Conservation (phyloP, 2,888 invertebrate genomes). For the Mermis nigrescens region DNA sequence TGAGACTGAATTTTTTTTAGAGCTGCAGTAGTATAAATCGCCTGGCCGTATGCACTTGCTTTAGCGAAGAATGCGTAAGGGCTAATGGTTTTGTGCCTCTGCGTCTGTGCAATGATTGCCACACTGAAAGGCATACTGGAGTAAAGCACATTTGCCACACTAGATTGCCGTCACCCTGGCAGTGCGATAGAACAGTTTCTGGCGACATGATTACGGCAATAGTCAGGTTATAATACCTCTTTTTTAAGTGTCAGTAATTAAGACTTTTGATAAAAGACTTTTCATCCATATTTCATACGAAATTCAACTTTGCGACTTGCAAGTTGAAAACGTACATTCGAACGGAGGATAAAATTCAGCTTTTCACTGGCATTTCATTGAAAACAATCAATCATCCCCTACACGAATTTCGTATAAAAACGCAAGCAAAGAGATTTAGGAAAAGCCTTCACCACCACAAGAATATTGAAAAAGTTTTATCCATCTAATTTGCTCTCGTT, state of each 20-base stretch:
- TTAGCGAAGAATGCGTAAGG: conserved; percentile 84
- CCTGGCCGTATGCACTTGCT: conserved; percentile 80
- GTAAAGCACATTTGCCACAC: conserved; percentile 60
- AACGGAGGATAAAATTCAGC: too few species aligned
- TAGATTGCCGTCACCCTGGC: conserved; percentile 64
- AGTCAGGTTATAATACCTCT: conserved; percentile 46
- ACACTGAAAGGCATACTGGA: not conserved
- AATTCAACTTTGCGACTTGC: too few species aligned
- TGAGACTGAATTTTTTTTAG: conserved; percentile 44
- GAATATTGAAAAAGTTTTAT: too few species aligned
- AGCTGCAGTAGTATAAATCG: conserved; percentile 79
- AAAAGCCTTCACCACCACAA: too few species aligned
- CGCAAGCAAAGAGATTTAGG: too few species aligned
- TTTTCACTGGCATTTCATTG: too few species aligned
- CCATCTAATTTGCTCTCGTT: too few species aligned
- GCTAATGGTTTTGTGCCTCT: conserved; percentile 91
- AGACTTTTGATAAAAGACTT: too few species aligned
- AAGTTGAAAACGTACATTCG: too few species aligned
- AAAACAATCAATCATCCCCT: too few species aligned
- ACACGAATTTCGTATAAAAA: too few species aligned
- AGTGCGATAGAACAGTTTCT: conserved; percentile 72
- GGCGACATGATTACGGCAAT: conserved; percentile 82
- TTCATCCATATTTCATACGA: too few species aligned
- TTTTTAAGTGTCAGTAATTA: not conserved
- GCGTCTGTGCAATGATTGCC: conserved; percentile 39